phyloP scores from a whole-genome alignment of 2,113 vertebrate genomes.

The Australoheros scitulus region DNA sequence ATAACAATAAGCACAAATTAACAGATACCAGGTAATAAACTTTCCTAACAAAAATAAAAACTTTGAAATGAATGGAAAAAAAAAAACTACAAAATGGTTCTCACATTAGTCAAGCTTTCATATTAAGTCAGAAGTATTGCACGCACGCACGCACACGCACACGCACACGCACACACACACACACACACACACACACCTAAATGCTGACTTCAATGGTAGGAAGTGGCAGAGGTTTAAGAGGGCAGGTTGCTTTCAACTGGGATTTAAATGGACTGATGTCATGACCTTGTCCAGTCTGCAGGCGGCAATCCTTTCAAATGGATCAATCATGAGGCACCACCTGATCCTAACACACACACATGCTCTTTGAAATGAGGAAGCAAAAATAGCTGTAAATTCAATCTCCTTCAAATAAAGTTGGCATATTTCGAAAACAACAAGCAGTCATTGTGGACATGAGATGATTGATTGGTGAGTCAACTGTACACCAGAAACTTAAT shows the following conservation, averaged over 20 bases:
- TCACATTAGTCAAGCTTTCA: neutral
- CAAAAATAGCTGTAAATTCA: neutral
- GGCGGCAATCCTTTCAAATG: neutral
- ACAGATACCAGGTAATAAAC: neutral
- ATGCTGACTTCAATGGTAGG: neutral
- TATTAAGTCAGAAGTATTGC: neutral
- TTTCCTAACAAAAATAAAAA: neutral
- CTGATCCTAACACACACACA: neutral
- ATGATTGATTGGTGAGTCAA: neutral
- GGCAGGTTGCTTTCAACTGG: neutral
- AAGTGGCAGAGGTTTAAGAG: neutral
- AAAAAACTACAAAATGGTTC: fast-evolving
- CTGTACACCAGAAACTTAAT: neutral
- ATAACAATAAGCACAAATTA: neutral
- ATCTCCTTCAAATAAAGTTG: neutral
- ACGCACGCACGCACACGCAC: too few species aligned
- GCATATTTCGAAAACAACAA: neutral
- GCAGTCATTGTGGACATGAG: neutral
- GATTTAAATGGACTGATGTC: constrained; percentile 2
- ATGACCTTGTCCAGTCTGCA: neutral
- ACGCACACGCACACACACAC: neutral
- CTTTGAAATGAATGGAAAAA: neutral
- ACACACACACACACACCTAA: neutral
- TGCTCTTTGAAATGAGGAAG: neutral
- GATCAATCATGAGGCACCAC: neutral